phyloP scores from a whole-genome alignment of 53 echinoderm and acorn worm species.

The Holothuria leucospilota region DNA sequence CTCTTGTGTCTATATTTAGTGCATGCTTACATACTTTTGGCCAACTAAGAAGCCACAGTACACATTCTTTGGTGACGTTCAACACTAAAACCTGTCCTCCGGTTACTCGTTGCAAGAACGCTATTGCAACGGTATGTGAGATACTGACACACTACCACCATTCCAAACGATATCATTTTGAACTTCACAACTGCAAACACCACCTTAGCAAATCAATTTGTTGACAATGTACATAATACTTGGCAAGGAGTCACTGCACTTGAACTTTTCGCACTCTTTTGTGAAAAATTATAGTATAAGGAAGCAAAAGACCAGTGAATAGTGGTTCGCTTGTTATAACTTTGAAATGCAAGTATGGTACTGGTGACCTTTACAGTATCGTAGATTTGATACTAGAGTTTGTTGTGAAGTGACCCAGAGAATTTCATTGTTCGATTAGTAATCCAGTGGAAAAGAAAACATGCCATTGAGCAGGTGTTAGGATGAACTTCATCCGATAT shows the following conservation, averaged over 20 bases:
- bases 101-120: neutral
- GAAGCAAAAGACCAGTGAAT: no score
- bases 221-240: constrained; percentile 25
- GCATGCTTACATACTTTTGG: constrained; percentile 25
- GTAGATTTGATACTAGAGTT: neutral
- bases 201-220: constrained; percentile 11
- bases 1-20: constrained; percentile 32
- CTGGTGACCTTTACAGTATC: no score
- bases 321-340: no score
- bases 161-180: no score
- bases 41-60: neutral
- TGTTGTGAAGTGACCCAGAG: constrained; percentile 37
- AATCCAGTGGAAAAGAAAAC: constrained; percentile 28
- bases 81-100: constrained; percentile 6
- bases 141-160: no score
- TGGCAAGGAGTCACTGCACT: neutral
- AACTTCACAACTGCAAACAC: neutral
- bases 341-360: no score
- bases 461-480: constrained; percentile 37
- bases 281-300: no score
- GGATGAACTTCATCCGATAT: constrained; percentile 29
- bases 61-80: constrained; percentile 30
- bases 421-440: constrained; percentile 37
- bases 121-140: no score
- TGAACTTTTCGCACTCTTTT: constrained; percentile 16